Conservation (phyloP, 30 jellyfish, hydroid and myxozoan species). For the Nemopilema nomurai region DNA sequence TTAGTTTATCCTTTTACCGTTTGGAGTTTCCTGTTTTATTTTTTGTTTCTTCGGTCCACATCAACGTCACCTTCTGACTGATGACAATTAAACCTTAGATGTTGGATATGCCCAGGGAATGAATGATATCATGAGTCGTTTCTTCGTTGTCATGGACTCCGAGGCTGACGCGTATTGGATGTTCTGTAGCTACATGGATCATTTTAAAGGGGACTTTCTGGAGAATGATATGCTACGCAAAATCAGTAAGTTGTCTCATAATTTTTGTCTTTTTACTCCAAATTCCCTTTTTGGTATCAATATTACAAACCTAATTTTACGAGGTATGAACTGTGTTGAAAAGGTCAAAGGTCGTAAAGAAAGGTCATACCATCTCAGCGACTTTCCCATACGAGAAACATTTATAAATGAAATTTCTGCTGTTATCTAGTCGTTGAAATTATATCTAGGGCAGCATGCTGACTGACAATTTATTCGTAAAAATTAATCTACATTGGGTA, state of each 20-base stretch:
- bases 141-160: conserved; percentile 86
- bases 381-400: too few relatives aligned
- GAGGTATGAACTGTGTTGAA: background rate
- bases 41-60: background rate
- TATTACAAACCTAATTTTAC: too few relatives aligned
- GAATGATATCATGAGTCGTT: conserved; percentile 96
- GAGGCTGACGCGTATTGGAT: conserved; percentile 97
- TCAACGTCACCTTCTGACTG: background rate
- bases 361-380: too few relatives aligned
- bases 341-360: background rate
- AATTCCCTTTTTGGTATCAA: too few relatives aligned
- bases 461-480: too few relatives aligned
- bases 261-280: too few relatives aligned
- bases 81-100: conserved; percentile 27
- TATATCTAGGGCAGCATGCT: too few relatives aligned
- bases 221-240: conserved; percentile 92
- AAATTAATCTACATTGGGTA: too few relatives aligned
- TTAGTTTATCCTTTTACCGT: background rate
- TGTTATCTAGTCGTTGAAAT: too few relatives aligned
- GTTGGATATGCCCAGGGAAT: conserved; percentile 98
- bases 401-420: too few relatives aligned
- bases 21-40: background rate
- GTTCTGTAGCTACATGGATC: conserved; percentile 91
- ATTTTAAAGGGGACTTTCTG: conserved; percentile 87
- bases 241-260: conserved; percentile 83